Conservation (phyloP, 2,113 vertebrate genomes). For the Lampris incognitus region DNA sequence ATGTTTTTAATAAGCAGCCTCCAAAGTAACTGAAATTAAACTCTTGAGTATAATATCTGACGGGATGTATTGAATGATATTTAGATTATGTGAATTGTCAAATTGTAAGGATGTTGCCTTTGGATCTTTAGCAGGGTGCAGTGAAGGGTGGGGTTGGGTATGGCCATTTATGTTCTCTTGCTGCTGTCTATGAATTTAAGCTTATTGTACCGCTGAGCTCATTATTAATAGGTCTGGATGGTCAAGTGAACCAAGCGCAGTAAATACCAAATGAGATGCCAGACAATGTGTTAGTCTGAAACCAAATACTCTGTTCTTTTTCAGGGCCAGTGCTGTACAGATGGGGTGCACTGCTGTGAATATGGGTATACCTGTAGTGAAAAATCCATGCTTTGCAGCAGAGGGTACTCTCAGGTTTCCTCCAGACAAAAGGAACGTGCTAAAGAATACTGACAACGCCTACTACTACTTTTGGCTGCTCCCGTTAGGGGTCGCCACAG, state of each 20-base stretch:
- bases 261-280: background rate
- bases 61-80: too few relatives aligned
- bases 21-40: too few relatives aligned
- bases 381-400: conserved; percentile 50
- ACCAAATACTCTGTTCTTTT: conserved; percentile 33
- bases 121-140: too few relatives aligned
- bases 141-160: too few relatives aligned
- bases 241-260: background rate
- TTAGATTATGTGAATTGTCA: too few relatives aligned
- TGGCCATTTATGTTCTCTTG: too few relatives aligned
- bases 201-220: background rate
- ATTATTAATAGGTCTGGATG: too few relatives aligned
- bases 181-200: background rate
- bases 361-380: conserved; percentile 67
- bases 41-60: too few relatives aligned
- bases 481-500: too few relatives aligned
- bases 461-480: background rate
- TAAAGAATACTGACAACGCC: background rate
- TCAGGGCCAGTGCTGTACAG: conserved; percentile 78
- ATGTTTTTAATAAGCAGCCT: too few relatives aligned
- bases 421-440: conserved; percentile 21
- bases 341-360: conserved; percentile 77
- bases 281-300: conserved; percentile 17
- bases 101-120: too few relatives aligned
- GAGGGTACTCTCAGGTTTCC: conserved; percentile 31